Base-by-base conservation (phyloP, 1,140 invertebrate species). In the Pseudomyrmex sp. region DNA sequence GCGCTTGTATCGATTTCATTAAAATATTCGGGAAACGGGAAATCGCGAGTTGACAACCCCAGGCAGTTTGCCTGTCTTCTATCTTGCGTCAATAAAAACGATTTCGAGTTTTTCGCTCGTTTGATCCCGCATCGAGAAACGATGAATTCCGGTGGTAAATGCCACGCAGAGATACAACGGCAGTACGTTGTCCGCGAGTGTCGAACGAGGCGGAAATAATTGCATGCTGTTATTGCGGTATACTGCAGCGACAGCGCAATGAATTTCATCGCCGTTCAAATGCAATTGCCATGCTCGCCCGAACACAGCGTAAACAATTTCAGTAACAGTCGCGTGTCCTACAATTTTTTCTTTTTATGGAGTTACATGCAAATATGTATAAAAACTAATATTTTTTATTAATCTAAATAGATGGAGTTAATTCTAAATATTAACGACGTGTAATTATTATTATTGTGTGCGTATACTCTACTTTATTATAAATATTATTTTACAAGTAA, bases 121-220 rank as follows among this genome's bases (percentile, higher is more conserved):
- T 20, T 48, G 54, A 61, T 74, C 50, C 12, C 66, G 56, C 83
- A 77, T 87, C 26, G 79, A 23, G 59, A 83, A 76, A 68, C 84
- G 72, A 76, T 76, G 65, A 82, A 83, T 83, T 68, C 77, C 46
- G 73, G 59, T 50, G 54, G 66, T 83, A 73, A 86, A 70, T 35
- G 84, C 76, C 85, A 65, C 79, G n/a, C 50, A n/a, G 54, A 48
- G 35, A 54, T 50, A 87, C 54, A 44, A 77, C 61, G 23, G 23
- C 1, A 12, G 20, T 5, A 23, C 7, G 63, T 54, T 63, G 52
- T 72, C 79, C 61, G 58, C 80, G 48, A 62, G 26, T 26, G 18
- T 56, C 76, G 72, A 74, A 56, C 13, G 46, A 50, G 8, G 18
- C 59, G 23, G 23, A 15, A 44, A 54, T 58, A 61, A 85, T 85